Conservation (phyloP, 2,888 invertebrate genomes). For the Norana najaformis region DNA sequence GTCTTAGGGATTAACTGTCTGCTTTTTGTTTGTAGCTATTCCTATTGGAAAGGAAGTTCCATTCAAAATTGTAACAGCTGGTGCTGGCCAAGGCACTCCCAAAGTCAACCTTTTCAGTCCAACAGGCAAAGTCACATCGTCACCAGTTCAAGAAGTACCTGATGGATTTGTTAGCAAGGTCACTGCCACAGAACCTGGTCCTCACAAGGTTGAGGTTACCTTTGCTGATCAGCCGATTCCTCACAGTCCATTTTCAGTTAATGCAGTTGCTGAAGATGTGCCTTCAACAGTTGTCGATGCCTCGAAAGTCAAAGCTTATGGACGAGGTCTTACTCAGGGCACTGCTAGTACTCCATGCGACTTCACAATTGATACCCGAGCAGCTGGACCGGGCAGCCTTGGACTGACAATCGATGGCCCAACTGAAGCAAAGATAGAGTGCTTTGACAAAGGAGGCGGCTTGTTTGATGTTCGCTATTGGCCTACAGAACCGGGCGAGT, state of each 20-base stretch:
- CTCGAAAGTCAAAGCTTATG: slow-evolving; percentile 71
- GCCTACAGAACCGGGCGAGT: slow-evolving; percentile 59
- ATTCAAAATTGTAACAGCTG: slow-evolving; percentile 61
- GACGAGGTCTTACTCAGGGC: slow-evolving; percentile 73
- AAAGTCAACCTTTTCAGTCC: slow-evolving; percentile 56
- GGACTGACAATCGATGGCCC: slow-evolving; percentile 61
- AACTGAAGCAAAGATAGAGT: slow-evolving; percentile 60
- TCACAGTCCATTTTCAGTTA: slow-evolving; percentile 57
- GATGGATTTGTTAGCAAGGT: slow-evolving; percentile 68
- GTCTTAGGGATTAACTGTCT: neutral
- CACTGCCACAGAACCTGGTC: slow-evolving; percentile 59
- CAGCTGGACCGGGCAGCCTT: slow-evolving; percentile 70
- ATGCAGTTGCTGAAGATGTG: slow-evolving; percentile 43
- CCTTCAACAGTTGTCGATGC: slow-evolving; percentile 40
- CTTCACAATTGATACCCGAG: slow-evolving; percentile 81
- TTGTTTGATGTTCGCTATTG: slow-evolving; percentile 60
- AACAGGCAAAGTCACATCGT: slow-evolving; percentile 68
- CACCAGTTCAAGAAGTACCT: slow-evolving; percentile 76
- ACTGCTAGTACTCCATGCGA: slow-evolving; percentile 75
- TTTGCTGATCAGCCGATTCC: slow-evolving; percentile 58
- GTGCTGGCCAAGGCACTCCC: slow-evolving; percentile 48
- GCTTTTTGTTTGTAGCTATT: slow-evolving; percentile 44
- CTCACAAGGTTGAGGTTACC: slow-evolving; percentile 60
- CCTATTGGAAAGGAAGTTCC: slow-evolving; percentile 61
- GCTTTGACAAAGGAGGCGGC: slow-evolving; percentile 61